phyloP scores from a whole-genome alignment of 2,113 vertebrate species.

The Delphinus delphis region DNA sequence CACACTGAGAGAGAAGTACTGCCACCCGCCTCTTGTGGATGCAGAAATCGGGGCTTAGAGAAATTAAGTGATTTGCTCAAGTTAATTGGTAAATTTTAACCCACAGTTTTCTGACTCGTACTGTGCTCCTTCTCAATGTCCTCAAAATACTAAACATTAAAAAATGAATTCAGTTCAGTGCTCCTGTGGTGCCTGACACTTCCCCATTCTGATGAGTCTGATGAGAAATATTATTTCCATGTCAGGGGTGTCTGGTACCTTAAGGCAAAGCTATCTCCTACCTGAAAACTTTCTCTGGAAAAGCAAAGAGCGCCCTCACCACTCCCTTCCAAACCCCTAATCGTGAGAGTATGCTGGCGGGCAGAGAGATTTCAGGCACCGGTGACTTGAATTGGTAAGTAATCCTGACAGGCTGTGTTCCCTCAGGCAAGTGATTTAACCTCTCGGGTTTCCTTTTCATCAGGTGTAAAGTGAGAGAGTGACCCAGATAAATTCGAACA shows the following conservation, averaged over 20 bases:
- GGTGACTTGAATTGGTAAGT: neutral
- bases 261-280: neutral
- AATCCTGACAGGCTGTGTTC: neutral
- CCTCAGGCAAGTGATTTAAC: neutral
- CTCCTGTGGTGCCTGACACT: neutral
- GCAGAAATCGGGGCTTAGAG: neutral
- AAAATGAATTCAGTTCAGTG: neutral
- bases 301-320: neutral
- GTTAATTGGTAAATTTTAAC: neutral
- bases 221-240: neutral
- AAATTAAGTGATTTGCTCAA: neutral
- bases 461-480: neutral
- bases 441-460: neutral
- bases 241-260: neutral
- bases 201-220: neutral
- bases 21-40: neutral
- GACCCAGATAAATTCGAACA: neutral
- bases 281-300: neutral
- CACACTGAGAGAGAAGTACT: neutral
- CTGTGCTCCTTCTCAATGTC: neutral
- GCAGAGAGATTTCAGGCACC: neutral
- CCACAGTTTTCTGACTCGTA: neutral
- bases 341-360: neutral
- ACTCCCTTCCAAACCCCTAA: neutral
- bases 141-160: neutral